Evolutionary conservation across 2,113 vertebrate species (phyloP), one percentile per base, ranked within the genome.

Genomic region (Erythrolamprus reginae): DNA sequence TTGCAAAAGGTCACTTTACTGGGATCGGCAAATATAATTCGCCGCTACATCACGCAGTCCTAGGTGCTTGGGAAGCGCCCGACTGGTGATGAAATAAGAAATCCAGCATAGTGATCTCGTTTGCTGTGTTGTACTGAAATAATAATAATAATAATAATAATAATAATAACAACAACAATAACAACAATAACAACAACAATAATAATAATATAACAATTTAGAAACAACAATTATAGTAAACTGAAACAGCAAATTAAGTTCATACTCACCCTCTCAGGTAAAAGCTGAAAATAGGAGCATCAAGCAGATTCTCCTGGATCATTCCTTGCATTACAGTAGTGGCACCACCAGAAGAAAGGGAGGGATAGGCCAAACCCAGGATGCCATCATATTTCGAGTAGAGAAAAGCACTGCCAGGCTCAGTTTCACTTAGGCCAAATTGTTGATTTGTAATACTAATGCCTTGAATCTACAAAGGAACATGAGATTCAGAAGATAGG

Each of bases 351-450:
- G 89, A 45, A 45, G 94, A 91, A 52, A 94, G 13, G 1, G 90
- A 53, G 21, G 95, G 93, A 61, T 92, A 94, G 9, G 91, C 92
- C 77, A 95, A 84, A 3, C 93, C 93, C 42, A 92, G 58, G 55
- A 94, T 94, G 19, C 95, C 90, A 84, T 92, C 93, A 33, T 92
- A 95, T 13, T 87, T 65, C 24, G 90, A 5, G 50, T 93, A 94
- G n/a, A 93, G 1, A 3, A 93, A 95, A 61, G 48, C 92, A 52
- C 56, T 91, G 38, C 90, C 96, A 33, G 89, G 95, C 56, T 94
- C 94, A 2, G n/a, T 94, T 38, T 88, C 19, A 77, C 96, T 97
- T 70, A 97, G 26, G 58, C 97, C 97, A 91, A 97, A 98, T 90
- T 96, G 95, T 95, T 97, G 97, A 52, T 94, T 94, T 21, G 85